Evolutionary conservation across 1,140 invertebrate species (phyloP), one percentile per base, ranked within the genome.

Genomic region (Vanessa atalanta): DNA sequence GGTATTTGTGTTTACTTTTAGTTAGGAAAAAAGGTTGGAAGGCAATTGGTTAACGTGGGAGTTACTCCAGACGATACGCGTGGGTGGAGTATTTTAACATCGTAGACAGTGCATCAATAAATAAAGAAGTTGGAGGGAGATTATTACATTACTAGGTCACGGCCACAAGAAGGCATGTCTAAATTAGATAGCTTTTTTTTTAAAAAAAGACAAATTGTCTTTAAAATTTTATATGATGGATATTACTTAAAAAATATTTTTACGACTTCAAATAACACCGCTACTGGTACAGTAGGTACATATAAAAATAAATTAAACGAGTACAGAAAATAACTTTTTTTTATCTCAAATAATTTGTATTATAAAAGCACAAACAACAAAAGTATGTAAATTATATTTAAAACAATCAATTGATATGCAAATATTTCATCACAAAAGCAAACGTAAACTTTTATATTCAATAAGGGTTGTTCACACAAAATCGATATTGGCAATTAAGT

Each of bases 11-110:
- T 82, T 86, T 82, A 74, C 73, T 74, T 81, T 75, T 81, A 75
- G 79, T 79, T 66, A 76, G 75, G 71, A 79, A 78, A 76, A 31
- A 70, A 79, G 69, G 79, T 78, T 78, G 73, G 51, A 76, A n/a
- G 79, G 51, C 61, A 83, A 53, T 60, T 64, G 64, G 48, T 78
- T 47, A 63, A 65, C 72, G 89, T 91, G 82, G 89, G 86, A 80
- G 88, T 88, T 86, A 88, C 84, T 84, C 89, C 80, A 89, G 88
- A 91, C 85, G 61, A 55, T 76, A n/a, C 77, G 82, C 80, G 89
- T 89, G 82, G 89, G 88, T 72, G 80, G 79, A 86, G 74, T 78
- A 83, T 85, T 83, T 84, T 77, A 61, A 64, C 60, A 72, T 77
- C 80, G 80, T 81, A 88, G 83, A 85, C 79, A 72, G 65, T 66